Base-by-base conservation (phyloP, 2,797 vertebrate genomes). In the Argentina silus region DNA sequence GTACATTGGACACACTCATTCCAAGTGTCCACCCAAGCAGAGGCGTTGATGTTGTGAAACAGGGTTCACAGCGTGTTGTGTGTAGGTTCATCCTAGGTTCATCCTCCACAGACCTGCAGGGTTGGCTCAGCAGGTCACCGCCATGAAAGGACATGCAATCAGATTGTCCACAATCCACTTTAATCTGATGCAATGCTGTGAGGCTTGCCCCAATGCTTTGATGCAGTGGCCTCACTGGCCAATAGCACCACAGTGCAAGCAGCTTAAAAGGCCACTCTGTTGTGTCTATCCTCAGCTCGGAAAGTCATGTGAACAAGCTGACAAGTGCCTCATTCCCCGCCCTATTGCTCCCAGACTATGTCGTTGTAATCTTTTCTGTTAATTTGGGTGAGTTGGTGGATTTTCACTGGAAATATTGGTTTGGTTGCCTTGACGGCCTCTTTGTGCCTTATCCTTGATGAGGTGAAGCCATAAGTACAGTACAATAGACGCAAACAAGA, bases 141-240 rank as follows among this genome's bases (percentile, higher is more conserved):
- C 83, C 82, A 76, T 74, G 72, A 85, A 86, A 86, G 82, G 77
- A 75, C 75, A 76, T 80, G 61, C 73, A 81, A 87, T 88, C 88
- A 88, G 77, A 86, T 89, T 83, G 80, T 84, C 70, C 74, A 68
- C 81, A 78, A 84, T 90, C 89, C 88, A 88, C 87, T 92, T 92
- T 85, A 90, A 87, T 90, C 91, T 81, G 78, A 78, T 71, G 83
- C 61, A 42, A 59, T 67, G 66, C 81, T 7, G 56, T 72, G 81
- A 88, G 81, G 81, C 78, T 78, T 64, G 60, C 70, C 81, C 77
- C 15, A 44, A 51, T 59, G 21, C 23, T 42, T 78, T 72, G 60
- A 67, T 73, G 81, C 69, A 74, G 68, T 64, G 55, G 74, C 72
- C 80, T 70, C 57, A 72, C 82, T 48, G 76, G 83, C 87, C 84